These are phyloP conservation scores for Australoheros scitulus DNA, from an alignment of 2,113 vertebrate genomes.

Conservation along the genomic window DNA sequence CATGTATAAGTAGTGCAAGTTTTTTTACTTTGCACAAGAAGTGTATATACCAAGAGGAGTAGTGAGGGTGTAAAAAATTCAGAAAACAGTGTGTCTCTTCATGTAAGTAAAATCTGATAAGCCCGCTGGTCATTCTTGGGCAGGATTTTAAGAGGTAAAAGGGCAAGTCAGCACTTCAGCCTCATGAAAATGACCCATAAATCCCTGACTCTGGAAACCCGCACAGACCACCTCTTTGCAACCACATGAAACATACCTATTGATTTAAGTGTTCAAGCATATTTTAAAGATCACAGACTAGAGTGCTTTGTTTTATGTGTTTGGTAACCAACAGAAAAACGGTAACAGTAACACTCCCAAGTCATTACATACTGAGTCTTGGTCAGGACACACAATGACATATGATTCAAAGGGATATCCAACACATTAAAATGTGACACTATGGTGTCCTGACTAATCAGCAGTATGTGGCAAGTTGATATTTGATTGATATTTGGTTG, in stretches of 20 bases:
- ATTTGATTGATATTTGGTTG: too few relatives aligned
- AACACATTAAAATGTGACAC: not conserved
- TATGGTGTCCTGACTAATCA: not conserved
- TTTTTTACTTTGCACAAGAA: not conserved
- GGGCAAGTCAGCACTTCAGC: conserved; percentile 69
- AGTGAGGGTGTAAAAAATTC: not conserved
- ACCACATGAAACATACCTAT: conserved; percentile 51
- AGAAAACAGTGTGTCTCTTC: not conserved
- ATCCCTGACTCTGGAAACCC: conserved; percentile 71
- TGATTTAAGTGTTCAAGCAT: conserved; percentile 55
- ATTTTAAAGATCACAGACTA: conserved; percentile 12
- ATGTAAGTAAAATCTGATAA: conserved; percentile 68
- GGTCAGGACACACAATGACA: not conserved
- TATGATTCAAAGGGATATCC: not conserved
- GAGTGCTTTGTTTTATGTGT: not conserved
- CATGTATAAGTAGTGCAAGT: not conserved
- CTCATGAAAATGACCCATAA: conserved; percentile 55
- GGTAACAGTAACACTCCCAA: not conserved
- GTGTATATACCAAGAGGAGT: not conserved
- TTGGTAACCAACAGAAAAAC: not conserved
- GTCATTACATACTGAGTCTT: not conserved
- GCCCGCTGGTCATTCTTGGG: not conserved
- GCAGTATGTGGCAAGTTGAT: not conserved
- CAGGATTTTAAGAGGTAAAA: conserved; percentile 39
- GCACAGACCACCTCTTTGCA: conserved; percentile 54